phyloP scores from a whole-genome alignment of 2,888 invertebrate genomes.

The Poecilus cupreus region DNA sequence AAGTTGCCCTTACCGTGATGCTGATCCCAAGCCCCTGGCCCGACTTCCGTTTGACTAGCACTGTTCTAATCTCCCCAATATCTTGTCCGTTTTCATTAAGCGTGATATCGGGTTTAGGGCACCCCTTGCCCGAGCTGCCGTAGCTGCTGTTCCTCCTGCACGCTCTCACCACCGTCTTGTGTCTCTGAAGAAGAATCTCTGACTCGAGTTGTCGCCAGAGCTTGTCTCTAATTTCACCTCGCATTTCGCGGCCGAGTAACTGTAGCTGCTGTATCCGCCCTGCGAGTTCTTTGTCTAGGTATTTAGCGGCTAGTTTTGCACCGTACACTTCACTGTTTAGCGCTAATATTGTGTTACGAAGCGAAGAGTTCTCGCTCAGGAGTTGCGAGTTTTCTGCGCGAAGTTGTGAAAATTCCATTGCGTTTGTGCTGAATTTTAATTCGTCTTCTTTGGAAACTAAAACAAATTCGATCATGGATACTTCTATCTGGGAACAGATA shows the following conservation, averaged over 20 bases:
- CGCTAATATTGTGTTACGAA: slow-evolving; percentile 82
- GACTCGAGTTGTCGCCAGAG: slow-evolving; percentile 89
- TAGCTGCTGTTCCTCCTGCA: slow-evolving; percentile 75
- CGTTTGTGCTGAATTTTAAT: slow-evolving; percentile 70
- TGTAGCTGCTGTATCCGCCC: slow-evolving; percentile 91
- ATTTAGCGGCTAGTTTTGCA: slow-evolving; percentile 88
- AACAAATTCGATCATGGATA: slow-evolving; percentile 49
- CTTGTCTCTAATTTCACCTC: slow-evolving; percentile 85
- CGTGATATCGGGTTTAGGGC: slow-evolving; percentile 69
- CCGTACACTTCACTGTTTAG: slow-evolving; percentile 89
- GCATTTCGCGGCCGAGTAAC: slow-evolving; percentile 86
- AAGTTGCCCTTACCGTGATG: slow-evolving; percentile 79
- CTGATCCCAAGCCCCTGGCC: slow-evolving; percentile 90
- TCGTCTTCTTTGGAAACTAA: slow-evolving; percentile 68
- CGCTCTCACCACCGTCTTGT: slow-evolving; percentile 85
- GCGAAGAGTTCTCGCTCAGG: slow-evolving; percentile 81
- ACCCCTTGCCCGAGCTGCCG: slow-evolving; percentile 59
- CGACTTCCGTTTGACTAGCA: slow-evolving; percentile 82
- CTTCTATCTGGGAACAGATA: neutral
- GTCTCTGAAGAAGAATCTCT: slow-evolving; percentile 89
- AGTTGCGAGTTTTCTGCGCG: slow-evolving; percentile 78
- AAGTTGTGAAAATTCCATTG: slow-evolving; percentile 71
- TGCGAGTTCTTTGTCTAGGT: slow-evolving; percentile 89
- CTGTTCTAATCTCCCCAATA: slow-evolving; percentile 77
- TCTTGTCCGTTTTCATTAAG: slow-evolving; percentile 67